Conservation (phyloP, 2,797 vertebrate species). For the Knipowitschia caucasica region DNA sequence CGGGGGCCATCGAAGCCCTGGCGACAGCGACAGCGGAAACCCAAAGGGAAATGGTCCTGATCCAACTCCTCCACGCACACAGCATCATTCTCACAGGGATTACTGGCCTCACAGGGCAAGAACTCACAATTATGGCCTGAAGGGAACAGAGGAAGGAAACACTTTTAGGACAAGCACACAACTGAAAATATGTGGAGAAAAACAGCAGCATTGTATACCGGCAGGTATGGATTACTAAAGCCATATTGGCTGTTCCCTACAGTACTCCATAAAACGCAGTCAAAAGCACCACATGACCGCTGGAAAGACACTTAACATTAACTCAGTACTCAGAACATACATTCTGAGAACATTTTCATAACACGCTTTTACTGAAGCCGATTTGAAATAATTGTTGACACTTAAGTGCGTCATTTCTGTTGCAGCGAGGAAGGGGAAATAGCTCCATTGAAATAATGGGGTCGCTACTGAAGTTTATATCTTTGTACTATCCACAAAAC, state of each 20-base stretch:
- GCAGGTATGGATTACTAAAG: conserved; percentile 11
- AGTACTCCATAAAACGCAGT: not conserved
- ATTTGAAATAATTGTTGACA: not conserved
- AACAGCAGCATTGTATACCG: conserved; percentile 2
- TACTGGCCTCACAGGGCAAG: conserved; percentile 76
- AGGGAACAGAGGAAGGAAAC: conserved; percentile 47
- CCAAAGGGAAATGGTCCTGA: conserved; percentile 73
- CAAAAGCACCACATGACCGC: not conserved
- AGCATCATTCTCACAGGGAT: conserved; percentile 81
- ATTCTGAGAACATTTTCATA: not conserved
- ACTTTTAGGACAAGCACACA: conserved; percentile 12
- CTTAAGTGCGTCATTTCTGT: not conserved
- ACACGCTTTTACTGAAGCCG: not conserved
- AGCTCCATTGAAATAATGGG: not conserved
- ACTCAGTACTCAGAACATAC: not conserved
- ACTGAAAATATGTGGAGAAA: conserved; percentile 16
- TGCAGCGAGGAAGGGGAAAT: not conserved
- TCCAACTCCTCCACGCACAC: conserved; percentile 77
- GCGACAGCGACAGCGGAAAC: conserved; percentile 78
- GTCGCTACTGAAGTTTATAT: not conserved
- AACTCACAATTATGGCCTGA: conserved; percentile 80
- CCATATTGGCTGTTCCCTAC: conserved; percentile 19
- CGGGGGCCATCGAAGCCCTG: conserved; percentile 76
- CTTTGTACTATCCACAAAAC: no score
- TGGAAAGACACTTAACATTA: not conserved